A percentile compares a stretch with the other conserved stretches of the same genome.
phyloP scores from a whole-genome alignment of 1,140 invertebrate genomes.

The Pissodes strobi region DNA sequence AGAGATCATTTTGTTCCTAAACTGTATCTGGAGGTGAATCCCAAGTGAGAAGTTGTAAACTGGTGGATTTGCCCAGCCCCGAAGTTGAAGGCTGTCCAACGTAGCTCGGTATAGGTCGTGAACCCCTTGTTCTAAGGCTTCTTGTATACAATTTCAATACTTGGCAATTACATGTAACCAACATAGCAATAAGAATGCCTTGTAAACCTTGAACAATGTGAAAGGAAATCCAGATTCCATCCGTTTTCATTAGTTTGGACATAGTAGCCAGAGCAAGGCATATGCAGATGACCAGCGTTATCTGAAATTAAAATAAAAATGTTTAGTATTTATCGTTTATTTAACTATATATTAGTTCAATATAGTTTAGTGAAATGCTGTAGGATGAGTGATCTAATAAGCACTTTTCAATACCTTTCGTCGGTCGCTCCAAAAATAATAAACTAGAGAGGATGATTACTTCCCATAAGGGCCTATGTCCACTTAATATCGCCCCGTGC shows the following conservation, averaged over 20 bases:
- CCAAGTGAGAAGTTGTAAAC: slow-evolving; percentile 53
- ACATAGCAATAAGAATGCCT: slow-evolving; percentile 65
- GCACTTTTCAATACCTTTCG: too few relatives aligned
- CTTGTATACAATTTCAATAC: slow-evolving; percentile 53
- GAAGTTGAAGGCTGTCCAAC: slow-evolving; percentile 28
- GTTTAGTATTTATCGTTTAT: not conserved
- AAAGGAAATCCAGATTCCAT: slow-evolving; percentile 57
- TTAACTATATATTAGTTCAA: not conserved
- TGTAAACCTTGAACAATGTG: slow-evolving; percentile 59
- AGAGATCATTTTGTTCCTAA: too few relatives aligned
- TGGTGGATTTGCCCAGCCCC: slow-evolving; percentile 48
- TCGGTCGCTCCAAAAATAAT: too few relatives aligned
- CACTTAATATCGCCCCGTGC: too few relatives aligned
- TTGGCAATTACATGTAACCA: slow-evolving; percentile 69
- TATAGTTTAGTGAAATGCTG: too few relatives aligned
- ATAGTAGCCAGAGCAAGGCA: slow-evolving; percentile 47
- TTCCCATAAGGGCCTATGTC: too few relatives aligned
- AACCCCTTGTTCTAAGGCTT: slow-evolving; percentile 44
- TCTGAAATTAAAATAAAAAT: slow-evolving; percentile 45
- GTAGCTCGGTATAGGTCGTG: slow-evolving; percentile 39
- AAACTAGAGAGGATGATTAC: too few relatives aligned
- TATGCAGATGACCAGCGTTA: slow-evolving; percentile 47
- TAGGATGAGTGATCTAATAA: too few relatives aligned
- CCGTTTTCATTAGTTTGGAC: slow-evolving; percentile 46
- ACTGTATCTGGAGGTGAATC: slow-evolving; percentile 52